phyloP scores from a whole-genome alignment of 2,888 invertebrate genomes.

The Geophilus truncorum region DNA sequence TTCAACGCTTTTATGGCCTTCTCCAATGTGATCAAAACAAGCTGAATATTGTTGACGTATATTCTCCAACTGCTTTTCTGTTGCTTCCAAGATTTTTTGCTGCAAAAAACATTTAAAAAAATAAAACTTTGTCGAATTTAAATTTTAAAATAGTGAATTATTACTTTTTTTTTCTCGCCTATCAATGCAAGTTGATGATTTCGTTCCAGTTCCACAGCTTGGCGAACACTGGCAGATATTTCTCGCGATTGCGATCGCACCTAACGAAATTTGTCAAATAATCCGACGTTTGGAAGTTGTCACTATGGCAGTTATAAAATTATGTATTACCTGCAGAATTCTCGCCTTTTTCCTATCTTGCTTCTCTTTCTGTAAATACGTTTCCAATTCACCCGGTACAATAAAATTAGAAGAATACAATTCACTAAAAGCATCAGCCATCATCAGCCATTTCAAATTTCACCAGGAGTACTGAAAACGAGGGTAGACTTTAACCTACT shows the following conservation, averaged over 20 bases:
- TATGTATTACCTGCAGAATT: neutral
- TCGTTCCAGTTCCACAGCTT: neutral
- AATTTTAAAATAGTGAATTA: neutral
- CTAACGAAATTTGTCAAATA: neutral
- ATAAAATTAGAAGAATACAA: neutral
- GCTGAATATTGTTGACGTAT: neutral
- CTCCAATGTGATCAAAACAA: neutral
- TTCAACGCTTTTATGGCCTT: neutral
- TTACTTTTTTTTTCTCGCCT: neutral
- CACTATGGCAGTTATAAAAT: neutral
- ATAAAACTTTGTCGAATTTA: neutral
- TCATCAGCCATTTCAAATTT: slow-evolving; percentile 2
- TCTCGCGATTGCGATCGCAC: neutral
- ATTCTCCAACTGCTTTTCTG: neutral
- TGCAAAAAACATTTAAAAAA: neutral
- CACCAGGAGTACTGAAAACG: neutral
- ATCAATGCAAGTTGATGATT: neutral
- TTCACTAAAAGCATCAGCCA: neutral
- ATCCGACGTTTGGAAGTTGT: too few species aligned
- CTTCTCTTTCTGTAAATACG: neutral
- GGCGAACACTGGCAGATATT: neutral
- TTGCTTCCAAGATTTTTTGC: neutral
- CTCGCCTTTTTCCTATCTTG: neutral
- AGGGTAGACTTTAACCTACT: too few species aligned
- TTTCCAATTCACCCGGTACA: neutral